Conservation (phyloP, 2,888 invertebrate genomes). For the Phrixothrix hirtus region DNA sequence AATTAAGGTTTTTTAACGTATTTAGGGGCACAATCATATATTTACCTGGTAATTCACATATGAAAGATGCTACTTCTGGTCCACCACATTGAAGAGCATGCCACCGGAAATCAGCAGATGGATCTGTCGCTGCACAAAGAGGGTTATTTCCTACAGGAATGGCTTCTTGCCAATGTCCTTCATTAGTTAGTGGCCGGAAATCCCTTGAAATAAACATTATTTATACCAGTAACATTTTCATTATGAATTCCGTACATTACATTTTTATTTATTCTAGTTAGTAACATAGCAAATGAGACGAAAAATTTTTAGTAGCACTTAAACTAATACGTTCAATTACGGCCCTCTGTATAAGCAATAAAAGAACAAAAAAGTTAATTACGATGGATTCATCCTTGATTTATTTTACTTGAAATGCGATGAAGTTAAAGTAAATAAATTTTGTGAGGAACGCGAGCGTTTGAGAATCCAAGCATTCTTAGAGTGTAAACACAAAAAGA, state of each 20-base stretch:
- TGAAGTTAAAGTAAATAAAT: conserved; percentile 14
- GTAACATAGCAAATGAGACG: too few relatives aligned
- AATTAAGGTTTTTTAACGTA: too few relatives aligned
- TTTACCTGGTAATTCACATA: conserved; percentile 80
- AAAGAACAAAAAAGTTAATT: conserved; percentile 1
- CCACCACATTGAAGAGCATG: conserved; percentile 75
- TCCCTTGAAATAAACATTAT: conserved; percentile 54
- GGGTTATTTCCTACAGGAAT: conserved; percentile 64
- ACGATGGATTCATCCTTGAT: conserved; percentile 3
- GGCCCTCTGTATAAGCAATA: too few relatives aligned
- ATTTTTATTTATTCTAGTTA: too few relatives aligned
- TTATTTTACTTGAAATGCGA: conserved; percentile 9
- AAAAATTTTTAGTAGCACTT: too few relatives aligned
- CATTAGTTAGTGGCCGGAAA: conserved; percentile 63
- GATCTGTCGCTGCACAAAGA: conserved; percentile 76
- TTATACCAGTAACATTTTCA: too few relatives aligned
- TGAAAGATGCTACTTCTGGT: conserved; percentile 76
- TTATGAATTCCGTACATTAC: too few relatives aligned
- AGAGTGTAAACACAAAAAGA: conserved; percentile 10
- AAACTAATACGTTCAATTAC: too few relatives aligned
- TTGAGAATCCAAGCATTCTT: conserved; percentile 6
- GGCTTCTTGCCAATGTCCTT: conserved; percentile 75
- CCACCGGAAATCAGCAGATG: conserved; percentile 78
- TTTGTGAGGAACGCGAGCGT: conserved; percentile 5
- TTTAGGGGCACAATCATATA: too few relatives aligned